Conservation (phyloP, 2,113 vertebrate genomes). For the Gymnarchus niloticus region DNA sequence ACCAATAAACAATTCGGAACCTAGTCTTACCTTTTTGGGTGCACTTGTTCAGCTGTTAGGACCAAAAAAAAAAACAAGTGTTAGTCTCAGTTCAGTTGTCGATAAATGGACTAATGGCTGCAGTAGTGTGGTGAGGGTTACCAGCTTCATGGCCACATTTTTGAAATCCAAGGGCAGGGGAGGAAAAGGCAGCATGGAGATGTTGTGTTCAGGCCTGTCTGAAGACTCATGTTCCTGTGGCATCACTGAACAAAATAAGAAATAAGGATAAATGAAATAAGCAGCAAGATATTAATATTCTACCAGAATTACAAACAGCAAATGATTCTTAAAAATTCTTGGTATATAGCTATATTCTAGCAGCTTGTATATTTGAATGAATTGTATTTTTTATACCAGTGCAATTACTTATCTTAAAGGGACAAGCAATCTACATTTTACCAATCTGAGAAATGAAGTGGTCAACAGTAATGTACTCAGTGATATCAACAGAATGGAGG, state of each 20-base stretch:
- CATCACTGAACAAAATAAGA: neutral
- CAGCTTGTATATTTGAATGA: neutral
- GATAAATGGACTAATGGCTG: neutral
- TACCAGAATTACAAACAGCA: neutral
- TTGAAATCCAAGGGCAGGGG: neutral
- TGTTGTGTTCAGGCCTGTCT: neutral
- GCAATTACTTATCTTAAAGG: too few species aligned
- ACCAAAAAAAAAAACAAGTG: neutral
- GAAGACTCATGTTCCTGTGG: neutral
- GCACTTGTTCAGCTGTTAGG: neutral
- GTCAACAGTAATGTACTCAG: neutral
- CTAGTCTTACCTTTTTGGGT: neutral
- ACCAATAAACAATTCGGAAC: neutral
- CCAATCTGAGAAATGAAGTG: neutral
- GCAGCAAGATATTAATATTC: neutral
- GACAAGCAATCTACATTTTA: too few species aligned
- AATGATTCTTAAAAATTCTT: neutral
- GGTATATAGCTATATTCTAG: neutral
- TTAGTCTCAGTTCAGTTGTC: neutral
- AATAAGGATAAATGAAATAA: neutral
- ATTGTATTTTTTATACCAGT: neutral
- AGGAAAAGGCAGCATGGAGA: neutral
- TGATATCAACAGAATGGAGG: neutral
- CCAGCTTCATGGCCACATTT: neutral
- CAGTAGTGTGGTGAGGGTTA: constrained; percentile 27